A percentile compares a stretch with the other conserved stretches of the same genome.
These are phyloP conservation scores for Trichopoda pennipes DNA, from an alignment of 2,888 invertebrate genomes.

Conservation along the genomic window DNA sequence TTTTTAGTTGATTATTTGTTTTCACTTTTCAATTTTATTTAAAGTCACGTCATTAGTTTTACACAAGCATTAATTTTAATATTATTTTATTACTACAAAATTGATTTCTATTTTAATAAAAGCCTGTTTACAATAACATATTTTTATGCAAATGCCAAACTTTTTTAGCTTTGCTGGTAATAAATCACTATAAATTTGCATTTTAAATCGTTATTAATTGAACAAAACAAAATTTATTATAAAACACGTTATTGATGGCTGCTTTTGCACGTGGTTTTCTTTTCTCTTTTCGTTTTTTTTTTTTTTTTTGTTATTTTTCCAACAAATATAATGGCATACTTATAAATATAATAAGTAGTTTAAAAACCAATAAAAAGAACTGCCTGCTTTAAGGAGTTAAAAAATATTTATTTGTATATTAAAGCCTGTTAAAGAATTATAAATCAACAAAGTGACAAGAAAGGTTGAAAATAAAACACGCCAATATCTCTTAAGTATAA, in stretches of 20 bases:
- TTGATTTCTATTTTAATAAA: slow-evolving; percentile 1
- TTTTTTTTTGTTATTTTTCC: slow-evolving; percentile 13
- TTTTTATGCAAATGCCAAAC: neutral
- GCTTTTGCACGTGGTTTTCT: slow-evolving; percentile 10
- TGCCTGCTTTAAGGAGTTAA: slow-evolving; percentile 48
- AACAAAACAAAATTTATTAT: slow-evolving; percentile 8
- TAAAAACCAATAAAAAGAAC: slow-evolving; percentile 13
- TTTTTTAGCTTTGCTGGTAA: neutral
- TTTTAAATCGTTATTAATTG: slow-evolving; percentile 7
- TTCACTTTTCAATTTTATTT: too few species aligned
- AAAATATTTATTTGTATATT: slow-evolving; percentile 6
- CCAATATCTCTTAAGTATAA: slow-evolving; percentile 10
- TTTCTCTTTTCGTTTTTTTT: neutral
- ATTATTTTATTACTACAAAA: neutral
- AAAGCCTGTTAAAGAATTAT: slow-evolving; percentile 23
- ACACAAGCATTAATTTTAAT: neutral
- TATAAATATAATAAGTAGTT: slow-evolving; percentile 43
- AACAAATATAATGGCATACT: slow-evolving; percentile 51
- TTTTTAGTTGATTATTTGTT: too few species aligned
- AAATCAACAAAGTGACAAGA: slow-evolving; percentile 17
- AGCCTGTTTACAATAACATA: too few species aligned
- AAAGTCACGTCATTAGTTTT: neutral
- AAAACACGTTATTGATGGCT: slow-evolving; percentile 41
- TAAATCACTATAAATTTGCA: slow-evolving; percentile 24
- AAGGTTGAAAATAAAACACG: slow-evolving; percentile 29